phyloP scores from a whole-genome alignment of 2,797 vertebrate genomes.

The Cossypha heuglini region DNA sequence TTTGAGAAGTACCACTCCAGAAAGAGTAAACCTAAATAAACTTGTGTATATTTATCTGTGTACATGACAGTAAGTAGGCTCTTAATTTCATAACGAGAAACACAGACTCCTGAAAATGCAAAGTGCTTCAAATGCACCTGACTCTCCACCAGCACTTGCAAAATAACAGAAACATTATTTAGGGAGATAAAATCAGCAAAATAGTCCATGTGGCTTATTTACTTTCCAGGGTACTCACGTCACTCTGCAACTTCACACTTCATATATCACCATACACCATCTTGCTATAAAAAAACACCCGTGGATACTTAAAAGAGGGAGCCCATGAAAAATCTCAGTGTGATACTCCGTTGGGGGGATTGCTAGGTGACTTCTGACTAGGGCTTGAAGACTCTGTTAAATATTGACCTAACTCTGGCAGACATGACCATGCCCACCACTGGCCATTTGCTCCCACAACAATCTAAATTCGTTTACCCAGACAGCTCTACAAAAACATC shows the following conservation, averaged over 20 bases:
- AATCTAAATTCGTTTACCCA: not conserved
- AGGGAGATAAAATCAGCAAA: not conserved
- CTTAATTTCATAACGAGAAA: not conserved
- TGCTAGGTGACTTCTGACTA: not conserved
- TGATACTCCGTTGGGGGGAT: not conserved
- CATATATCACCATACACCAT: not conserved
- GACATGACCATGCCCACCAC: not conserved
- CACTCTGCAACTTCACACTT: not conserved
- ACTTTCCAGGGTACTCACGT: not conserved
- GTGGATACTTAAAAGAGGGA: not conserved
- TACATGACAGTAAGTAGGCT: not conserved
- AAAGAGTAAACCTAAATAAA: not conserved
- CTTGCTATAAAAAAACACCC: not conserved
- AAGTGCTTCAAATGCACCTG: not conserved
- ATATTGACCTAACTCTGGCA: not conserved
- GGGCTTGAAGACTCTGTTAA: not conserved
- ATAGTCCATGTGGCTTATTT: not conserved
- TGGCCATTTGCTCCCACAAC: not conserved
- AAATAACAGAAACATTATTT: not conserved
- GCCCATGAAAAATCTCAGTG: not conserved
- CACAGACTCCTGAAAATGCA: not conserved
- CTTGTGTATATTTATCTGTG: not conserved
- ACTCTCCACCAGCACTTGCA: not conserved
- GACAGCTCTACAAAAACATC: not conserved
- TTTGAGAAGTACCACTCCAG: not conserved